These are phyloP conservation scores for Tribolium freemani DNA, from an alignment of 2,888 invertebrate species.

Conservation along the genomic window DNA sequence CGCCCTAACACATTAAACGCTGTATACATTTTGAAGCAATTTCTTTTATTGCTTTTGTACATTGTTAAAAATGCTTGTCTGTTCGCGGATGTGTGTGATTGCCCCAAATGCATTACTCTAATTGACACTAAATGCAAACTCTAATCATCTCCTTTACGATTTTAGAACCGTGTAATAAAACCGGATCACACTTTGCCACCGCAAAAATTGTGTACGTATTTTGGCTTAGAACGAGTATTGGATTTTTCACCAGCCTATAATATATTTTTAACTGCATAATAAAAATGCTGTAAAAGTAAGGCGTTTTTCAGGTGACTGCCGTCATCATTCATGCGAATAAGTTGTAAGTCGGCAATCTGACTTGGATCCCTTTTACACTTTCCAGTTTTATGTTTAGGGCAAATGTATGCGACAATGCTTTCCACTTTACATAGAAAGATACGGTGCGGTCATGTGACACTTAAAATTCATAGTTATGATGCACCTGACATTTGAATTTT, in stretches of 20 bases:
- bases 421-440: conserved; percentile 39
- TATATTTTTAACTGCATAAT: conserved; percentile 30
- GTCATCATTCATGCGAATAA: conserved; percentile 31
- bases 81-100: conserved; percentile 38
- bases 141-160: background rate
- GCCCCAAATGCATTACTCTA: conserved; percentile 7
- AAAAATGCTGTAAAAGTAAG: conserved; percentile 33
- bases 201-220: conserved; percentile 32
- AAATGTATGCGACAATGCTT: conserved; percentile 39
- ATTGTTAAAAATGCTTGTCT: conserved; percentile 45
- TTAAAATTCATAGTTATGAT: conserved; percentile 33
- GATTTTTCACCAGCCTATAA: conserved; percentile 32
- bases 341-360: conserved; percentile 38
- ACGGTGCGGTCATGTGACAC: conserved; percentile 10
- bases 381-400: conserved; percentile 36
- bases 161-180: conserved; percentile 1
- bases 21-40: conserved; percentile 48
- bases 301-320: conserved; percentile 31
- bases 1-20: conserved; percentile 42
- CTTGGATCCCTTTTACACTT: conserved; percentile 27
- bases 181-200: conserved; percentile 3
- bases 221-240: conserved; percentile 15
- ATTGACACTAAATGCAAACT: conserved; percentile 7
- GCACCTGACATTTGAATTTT: conserved; percentile 34
- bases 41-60: conserved; percentile 44